Conservation (phyloP, 1,140 invertebrate species). For the Streblospio benedicti region DNA sequence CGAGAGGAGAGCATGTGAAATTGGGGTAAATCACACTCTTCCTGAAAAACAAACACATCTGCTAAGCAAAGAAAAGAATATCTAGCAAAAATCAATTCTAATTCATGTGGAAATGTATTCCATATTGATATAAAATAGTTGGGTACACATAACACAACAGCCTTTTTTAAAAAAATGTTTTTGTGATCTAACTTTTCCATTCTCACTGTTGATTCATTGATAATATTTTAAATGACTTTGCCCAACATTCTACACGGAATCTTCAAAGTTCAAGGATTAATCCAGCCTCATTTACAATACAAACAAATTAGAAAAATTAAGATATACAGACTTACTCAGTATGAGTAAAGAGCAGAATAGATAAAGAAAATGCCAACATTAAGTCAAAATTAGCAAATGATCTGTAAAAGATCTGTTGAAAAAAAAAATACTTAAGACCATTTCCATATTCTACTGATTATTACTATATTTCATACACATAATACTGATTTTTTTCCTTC, state of each 20-base stretch:
- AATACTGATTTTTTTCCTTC: neutral
- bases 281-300: neutral
- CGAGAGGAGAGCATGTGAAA: conserved; percentile 47
- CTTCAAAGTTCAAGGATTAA: too few relatives aligned
- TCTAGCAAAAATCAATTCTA: too few relatives aligned
- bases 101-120: too few relatives aligned
- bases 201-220: too few relatives aligned
- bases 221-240: too few relatives aligned
- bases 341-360: neutral
- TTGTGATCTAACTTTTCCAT: too few relatives aligned
- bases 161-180: too few relatives aligned
- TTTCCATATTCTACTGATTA: neutral
- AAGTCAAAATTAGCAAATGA: conserved; percentile 1
- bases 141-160: too few relatives aligned
- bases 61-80: too few relatives aligned
- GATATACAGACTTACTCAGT: neutral
- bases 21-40: conserved; percentile 45
- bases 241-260: too few relatives aligned
- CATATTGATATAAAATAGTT: too few relatives aligned
- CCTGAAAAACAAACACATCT: conserved; percentile 27
- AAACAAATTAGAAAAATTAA: neutral
- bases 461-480: conserved; percentile 2
- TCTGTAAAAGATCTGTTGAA: neutral
- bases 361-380: too few relatives aligned
- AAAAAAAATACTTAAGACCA: conserved; percentile 1